Evolutionary conservation across 2,888 invertebrate species (phyloP), one percentile per base, ranked within the genome.

Genomic region (Cerastis leucographa): DNA sequence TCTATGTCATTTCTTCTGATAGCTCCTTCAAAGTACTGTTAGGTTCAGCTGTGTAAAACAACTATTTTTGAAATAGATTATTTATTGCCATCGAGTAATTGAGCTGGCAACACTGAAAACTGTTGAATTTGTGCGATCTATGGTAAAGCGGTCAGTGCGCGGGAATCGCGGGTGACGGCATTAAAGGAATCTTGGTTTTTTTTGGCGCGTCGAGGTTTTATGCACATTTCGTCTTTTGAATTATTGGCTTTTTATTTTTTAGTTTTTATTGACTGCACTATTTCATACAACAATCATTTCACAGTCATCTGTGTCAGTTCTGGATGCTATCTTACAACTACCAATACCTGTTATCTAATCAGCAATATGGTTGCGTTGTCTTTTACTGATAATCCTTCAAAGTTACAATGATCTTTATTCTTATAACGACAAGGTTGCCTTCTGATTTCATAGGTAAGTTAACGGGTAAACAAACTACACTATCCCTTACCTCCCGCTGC

Each of bases 401-500:
- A 51, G 51, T 51, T 3, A 51, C 51, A 51, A 51, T 51, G 3
- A 19, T 56, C n/a, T 25, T 56, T 56, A 56, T 56, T 25, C 14
- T 56, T 5, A 0, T 25, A 56, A 14, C 2, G 14, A 25, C n/a
- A 25, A 11, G 14, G 25, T 25, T 14, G 14, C 6, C 25, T 25
- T 56, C 14, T 4, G 25, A 56, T 25, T 56, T 25, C 56, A 56
- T 14, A 25, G 14, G 1, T 25, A 17, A 56, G 25, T 25, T 56
- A 25, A 25, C 14, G 2, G 56, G 5, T 54, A 5, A 5, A 56
- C 25, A 40, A 42, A n/a, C 14, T 46, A 46, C 14, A n/a, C 2
- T 54, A 56, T 22, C 35, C 0, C 91, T 72, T 90, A 97, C 97
- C 97, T 93, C 93, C 92, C 54, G 97, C 97, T 29, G 96, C 95